Base-by-base conservation (phyloP, 2,888 invertebrate species). In the Trimorus sp. region DNA sequence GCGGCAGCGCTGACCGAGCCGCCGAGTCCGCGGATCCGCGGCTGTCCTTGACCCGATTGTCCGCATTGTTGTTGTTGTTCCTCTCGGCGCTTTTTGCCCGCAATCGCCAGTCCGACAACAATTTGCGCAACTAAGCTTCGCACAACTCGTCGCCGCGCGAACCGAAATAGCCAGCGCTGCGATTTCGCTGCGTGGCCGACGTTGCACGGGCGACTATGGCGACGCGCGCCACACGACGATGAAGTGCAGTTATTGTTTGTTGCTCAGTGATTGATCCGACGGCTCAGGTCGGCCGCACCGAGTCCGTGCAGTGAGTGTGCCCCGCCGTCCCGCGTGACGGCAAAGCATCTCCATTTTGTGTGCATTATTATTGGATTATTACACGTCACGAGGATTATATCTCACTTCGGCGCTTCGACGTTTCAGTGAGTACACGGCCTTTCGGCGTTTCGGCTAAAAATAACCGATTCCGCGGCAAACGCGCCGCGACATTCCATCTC, bases 351-450 rank as follows among this genome's bases (percentile, higher is more conserved):
- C 51, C 51, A 70, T 75, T 80, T 80, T 79, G 69, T 79, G 26
- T 49, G 79, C 70, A 79, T 79, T 79, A 79, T 74, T 79, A 79
- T 79, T 79, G 79, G 79, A 79, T 79, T 79, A 79, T 79, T 59
- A 69, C 68, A 79, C 79, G 73, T 73, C 73, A 73, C 73, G 49
- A 79, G 79, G 79, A 79, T 79, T 79, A 79, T 49, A 63, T 73
- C 71, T 79, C 60, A 66, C 62, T 73, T 60, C 37, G 54, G 73
- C 54, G 65, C 11, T 62, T 56, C 70, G 63, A 65, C 77, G 36
- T 65, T 65, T 65, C 63, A 40, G 77, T 70, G 65, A 77, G 77
- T 77, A 59, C 15, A 54, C n/a, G 9, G 14, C 54, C 56, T 76
- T 76, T 73, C 54, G 9, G 15, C 12, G 15, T n/a, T 45, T 42